Evolutionary conservation across 2,113 vertebrate species (phyloP), one percentile per base, ranked within the genome.

Genomic region (Colinus virginianus): DNA sequence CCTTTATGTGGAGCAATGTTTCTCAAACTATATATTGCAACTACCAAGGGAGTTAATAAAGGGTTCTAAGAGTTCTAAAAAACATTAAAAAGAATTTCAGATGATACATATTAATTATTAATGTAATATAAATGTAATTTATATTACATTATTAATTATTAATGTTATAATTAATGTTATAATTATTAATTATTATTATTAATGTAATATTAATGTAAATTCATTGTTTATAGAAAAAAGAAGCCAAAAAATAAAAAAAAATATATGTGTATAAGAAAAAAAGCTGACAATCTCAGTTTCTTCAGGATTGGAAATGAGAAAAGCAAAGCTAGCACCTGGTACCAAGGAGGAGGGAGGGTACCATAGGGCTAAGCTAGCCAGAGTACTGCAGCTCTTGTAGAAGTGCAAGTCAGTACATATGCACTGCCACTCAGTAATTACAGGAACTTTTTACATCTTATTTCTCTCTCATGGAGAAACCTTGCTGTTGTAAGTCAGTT

Each of bases 1-100:
- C 75, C 48, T 77, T 40, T 89, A 75, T 79, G 67, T 86, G 86
- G 90, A 90, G 86, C 49, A 94, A 1, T 93, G 43, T 96, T 96
- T 96, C 95, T 95, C 92, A 94, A 77, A 90, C 78, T 87, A 11
- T 59, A 22, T 18, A 42, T 38, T 83, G 49, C 28, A 74, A 9
- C 55, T 90, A 82, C 49, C 59, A 43, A 67, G 46, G 63, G 85
- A 63, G 32, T 55, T 87, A 79, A 53, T 45, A 49, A 84, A 90
- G 76, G 17, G 6, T 72, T 91, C 81, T 77, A 53, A 94, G 75
- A 82, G 15, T 84, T 92, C 66, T 53, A 32, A 68, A 49, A 94
- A 70, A 28, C n/a, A 74, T 77, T 21, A 12, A 53, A 61, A 84
- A 66, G 30, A 91, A 79, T 79, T 90, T 79, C 66, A 77, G 23